Evolutionary conservation across 2,113 vertebrate genomes (phyloP).

Genomic region (Aptenodytes patagonicus): DNA sequence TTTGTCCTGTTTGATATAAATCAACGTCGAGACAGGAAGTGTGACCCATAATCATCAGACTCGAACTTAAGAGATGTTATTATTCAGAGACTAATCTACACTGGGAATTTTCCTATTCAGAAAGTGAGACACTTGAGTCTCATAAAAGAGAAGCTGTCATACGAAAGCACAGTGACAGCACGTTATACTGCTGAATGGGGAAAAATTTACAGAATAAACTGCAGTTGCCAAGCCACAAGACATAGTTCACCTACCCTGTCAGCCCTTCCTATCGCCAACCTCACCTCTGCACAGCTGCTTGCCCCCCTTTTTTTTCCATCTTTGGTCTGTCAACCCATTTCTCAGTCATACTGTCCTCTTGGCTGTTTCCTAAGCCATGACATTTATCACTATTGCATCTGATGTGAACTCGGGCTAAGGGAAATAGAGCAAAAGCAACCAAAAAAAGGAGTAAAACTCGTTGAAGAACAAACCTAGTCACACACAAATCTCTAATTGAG

Average conservation of each 20-base stretch:
- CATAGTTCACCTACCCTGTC: slow-evolving; percentile 14
- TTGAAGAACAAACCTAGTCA: neutral
- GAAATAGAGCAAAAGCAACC: neutral
- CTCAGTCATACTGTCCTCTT: neutral
- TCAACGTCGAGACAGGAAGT: neutral
- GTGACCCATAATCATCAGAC: slow-evolving; percentile 27
- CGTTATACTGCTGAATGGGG: neutral
- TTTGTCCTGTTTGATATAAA: slow-evolving; percentile 54
- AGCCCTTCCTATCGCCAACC: neutral
- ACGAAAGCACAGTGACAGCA: slow-evolving; percentile 9
- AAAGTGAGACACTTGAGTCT: neutral
- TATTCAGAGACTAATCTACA: slow-evolving; percentile 1
- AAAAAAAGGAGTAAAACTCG: neutral
- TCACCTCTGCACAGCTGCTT: slow-evolving; percentile 6
- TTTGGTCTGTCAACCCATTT: neutral
- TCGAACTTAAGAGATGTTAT: neutral
- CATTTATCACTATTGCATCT: neutral
- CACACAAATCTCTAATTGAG: neutral
- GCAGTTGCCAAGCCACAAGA: slow-evolving; percentile 12
- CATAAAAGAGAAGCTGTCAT: neutral
- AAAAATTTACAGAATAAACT: slow-evolving; percentile 17
- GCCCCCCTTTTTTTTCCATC: neutral
- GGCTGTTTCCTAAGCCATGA: neutral
- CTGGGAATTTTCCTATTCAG: slow-evolving; percentile 20
- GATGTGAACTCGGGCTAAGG: neutral